Percentiles rank a stretch among this genome's conserved stretches.
phyloP scores from a whole-genome alignment of 2,888 invertebrate genomes.

The Vanessa cardui region DNA sequence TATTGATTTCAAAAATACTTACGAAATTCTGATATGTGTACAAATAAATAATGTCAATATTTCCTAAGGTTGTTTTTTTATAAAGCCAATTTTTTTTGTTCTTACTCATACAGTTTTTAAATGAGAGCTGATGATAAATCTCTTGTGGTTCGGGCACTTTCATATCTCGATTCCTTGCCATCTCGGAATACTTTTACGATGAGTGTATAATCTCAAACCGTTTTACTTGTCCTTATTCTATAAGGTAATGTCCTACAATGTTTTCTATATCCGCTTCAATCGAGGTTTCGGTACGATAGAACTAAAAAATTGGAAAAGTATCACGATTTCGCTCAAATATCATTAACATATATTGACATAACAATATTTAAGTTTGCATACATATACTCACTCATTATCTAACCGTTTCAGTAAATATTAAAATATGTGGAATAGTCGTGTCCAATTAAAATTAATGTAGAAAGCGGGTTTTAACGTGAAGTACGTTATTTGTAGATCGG shows the following conservation, averaged over 20 bases:
- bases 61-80: no score
- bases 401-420: slow-evolving; percentile 19
- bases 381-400: neutral
- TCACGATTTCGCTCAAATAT: neutral
- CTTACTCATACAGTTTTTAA: neutral
- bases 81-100: no score
- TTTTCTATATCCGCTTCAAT: neutral
- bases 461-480: slow-evolving; percentile 21
- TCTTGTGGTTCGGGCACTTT: neutral
- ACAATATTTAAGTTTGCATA: slow-evolving; percentile 8
- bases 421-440: neutral
- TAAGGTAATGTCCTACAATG: neutral
- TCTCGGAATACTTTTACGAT: slow-evolving; percentile 1
- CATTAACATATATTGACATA: neutral
- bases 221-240: neutral
- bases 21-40: no score
- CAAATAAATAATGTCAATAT: no score
- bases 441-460: slow-evolving; percentile 23
- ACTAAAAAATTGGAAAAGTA: neutral
- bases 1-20: no score
- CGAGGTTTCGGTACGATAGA: neutral
- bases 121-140: neutral
- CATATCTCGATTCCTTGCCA: neutral
- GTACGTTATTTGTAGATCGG: slow-evolving; percentile 7
- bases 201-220: neutral